Conservation (phyloP, 2,113 vertebrate species). For the Maccullochella peelii region DNA sequence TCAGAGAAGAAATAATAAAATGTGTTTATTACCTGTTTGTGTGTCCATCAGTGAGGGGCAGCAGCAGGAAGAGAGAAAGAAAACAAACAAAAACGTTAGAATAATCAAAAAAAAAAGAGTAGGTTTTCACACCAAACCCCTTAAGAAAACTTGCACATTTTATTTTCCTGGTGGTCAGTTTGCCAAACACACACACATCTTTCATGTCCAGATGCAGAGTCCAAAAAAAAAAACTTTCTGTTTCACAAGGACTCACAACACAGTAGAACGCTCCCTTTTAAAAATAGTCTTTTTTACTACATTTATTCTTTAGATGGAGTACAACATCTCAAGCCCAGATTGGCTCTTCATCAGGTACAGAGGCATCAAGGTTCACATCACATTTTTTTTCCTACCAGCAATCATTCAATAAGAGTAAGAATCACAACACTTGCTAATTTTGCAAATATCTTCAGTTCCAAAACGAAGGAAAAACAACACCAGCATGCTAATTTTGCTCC, state of each 20-base stretch:
- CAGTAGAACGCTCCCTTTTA: not conserved
- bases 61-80: slow-evolving; percentile 24
- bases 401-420: not conserved
- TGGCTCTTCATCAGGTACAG: not conserved
- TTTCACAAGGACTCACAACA: not conserved
- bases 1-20: slow-evolving; percentile 11
- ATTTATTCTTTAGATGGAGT: not conserved
- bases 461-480: slow-evolving; percentile 21
- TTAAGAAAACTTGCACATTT: not conserved
- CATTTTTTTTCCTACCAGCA: not conserved
- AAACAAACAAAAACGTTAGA: slow-evolving; percentile 24
- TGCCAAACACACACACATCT: not conserved
- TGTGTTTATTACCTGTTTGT: slow-evolving; percentile 72
- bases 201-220: not conserved
- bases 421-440: not conserved
- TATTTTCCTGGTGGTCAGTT: not conserved
- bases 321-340: not conserved
- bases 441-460: not conserved
- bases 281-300: not conserved
- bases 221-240: not conserved
- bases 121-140: not conserved
- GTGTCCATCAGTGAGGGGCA: slow-evolving; percentile 6
- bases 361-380: not conserved
- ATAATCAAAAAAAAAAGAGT: not conserved
- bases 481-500: not conserved